A percentile compares a stretch with the other conserved stretches of the same genome.
Evolutionary conservation across 37 sponge, comb jelly and placozoan genomes (phyloP).

Genomic region (Diacarnus erythraeanus): DNA sequence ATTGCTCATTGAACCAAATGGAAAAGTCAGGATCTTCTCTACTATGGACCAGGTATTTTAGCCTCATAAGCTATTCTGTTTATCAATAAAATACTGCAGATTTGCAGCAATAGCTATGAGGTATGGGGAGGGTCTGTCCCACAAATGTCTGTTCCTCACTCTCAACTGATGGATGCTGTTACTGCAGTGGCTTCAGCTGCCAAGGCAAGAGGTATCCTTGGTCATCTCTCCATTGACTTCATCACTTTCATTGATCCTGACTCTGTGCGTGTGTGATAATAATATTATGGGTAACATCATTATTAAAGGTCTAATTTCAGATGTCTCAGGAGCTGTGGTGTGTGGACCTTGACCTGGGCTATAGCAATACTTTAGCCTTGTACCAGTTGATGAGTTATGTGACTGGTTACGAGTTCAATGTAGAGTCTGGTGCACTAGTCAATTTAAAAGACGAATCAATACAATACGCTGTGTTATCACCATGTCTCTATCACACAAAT

Average conservation of each 20-base stretch:
- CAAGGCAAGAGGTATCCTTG: conserved; percentile 74
- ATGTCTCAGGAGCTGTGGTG: conserved; percentile 80
- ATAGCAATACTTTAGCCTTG: conserved; percentile 74
- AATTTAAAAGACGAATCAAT: not conserved
- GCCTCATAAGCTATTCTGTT: not conserved
- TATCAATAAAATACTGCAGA: not conserved
- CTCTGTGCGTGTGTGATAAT: conserved; percentile 22
- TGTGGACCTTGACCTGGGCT: conserved; percentile 81
- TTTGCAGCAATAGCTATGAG: conserved; percentile 59
- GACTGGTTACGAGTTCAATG: conserved; percentile 46
- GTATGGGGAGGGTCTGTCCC: conserved; percentile 93
- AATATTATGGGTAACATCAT: not conserved
- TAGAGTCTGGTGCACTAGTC: conserved; percentile 13
- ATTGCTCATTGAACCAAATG: conserved; percentile 81
- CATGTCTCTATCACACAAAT: conserved; percentile 81
- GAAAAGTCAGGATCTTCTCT: conserved; percentile 53
- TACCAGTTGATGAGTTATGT: conserved; percentile 54
- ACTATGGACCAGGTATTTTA: conserved; percentile 83
- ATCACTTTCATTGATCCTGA: conserved; percentile 78
- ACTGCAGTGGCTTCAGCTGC: conserved; percentile 42
- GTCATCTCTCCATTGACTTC: conserved; percentile 84
- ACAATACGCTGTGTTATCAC: conserved; percentile 73
- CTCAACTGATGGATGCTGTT: conserved; percentile 29
- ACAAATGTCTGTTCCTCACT: conserved; percentile 79
- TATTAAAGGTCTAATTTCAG: conserved; percentile 16